Base-by-base conservation (phyloP, 2,113 vertebrate species). In the Melanerpes formicivorus region DNA sequence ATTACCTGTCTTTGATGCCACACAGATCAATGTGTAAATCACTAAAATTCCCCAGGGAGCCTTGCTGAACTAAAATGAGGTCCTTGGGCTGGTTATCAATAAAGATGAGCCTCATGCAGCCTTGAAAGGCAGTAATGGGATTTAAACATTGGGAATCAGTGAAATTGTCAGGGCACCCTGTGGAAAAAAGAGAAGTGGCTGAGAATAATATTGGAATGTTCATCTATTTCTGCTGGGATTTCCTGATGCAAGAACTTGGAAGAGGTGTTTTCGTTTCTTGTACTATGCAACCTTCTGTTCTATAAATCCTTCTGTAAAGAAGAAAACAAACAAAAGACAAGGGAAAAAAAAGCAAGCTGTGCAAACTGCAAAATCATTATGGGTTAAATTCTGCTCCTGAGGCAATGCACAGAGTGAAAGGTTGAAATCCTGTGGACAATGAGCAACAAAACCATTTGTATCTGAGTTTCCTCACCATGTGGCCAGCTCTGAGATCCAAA, bases 1-100 rank as follows among this genome's bases (percentile, higher is more conserved):
- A 96, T 98, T 98, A 99, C 99, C 99, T 99, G 98, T 99, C 99
- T 98, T 98, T 98, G 97, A 99, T 99, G 91, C 97, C 98, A 98
- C 99, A 99, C 64, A 98, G 98, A 98, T 99, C 99, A 93, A 99
- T 99, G 96, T 98, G 98, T 79, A 99, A 98, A 95, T 99, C 98
- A 88, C 98, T 98, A 95, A 98, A 99, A 96, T 98, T 98, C 97
- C 99, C 99, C 97, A 99, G 97, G 93, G 98, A 93, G 56, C 99
- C 98, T 97, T 99, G 98, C 97, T 99, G 99, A 87, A 99, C 98
- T 55, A 97, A 98, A 96, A 98, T 98, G 93, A 99, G 98, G 96
- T 99, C 98, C 93, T 98, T 97, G 59, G 98, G 98, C 96, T 99
- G 99, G 97, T 98, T 98, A 98, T 99, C 98, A 97, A 99, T 98